A percentile compares a stretch with the other conserved stretches of the same genome.
These are phyloP conservation scores for Coptodon rendalli DNA, from an alignment of 2,113 vertebrate species.

Conservation along the genomic window DNA sequence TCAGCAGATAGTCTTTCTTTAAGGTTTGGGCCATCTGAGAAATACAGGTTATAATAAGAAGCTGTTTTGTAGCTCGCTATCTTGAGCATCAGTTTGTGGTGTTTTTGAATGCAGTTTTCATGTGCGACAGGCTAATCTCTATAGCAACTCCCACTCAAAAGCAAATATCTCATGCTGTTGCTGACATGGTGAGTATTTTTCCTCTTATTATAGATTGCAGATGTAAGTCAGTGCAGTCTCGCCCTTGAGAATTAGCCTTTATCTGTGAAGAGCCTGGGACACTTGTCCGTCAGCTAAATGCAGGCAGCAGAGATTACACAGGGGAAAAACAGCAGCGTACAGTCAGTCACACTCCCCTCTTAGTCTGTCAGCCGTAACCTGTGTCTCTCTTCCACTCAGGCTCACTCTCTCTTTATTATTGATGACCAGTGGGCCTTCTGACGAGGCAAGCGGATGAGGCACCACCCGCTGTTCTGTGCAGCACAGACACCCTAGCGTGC, in stretches of 20 bases:
- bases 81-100: not conserved
- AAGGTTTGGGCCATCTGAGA: not conserved
- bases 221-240: slow-evolving; percentile 12
- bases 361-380: not conserved
- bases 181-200: not conserved
- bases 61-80: not conserved
- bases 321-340: not conserved
- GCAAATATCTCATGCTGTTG: not conserved
- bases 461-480: not conserved
- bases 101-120: not conserved
- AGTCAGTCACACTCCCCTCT: not conserved
- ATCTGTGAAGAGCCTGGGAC: not conserved
- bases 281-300: not conserved
- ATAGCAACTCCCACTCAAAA: not conserved
- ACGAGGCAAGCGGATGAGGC: not conserved
- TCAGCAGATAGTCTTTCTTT: not conserved
- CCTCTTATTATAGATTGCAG: not conserved
- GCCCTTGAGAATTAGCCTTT: slow-evolving; percentile 36
- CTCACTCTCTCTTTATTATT: slow-evolving; percentile 44
- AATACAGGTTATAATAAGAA: not conserved
- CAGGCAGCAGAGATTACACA: not conserved
- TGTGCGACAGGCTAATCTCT: slow-evolving; percentile 5
- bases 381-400: not conserved
- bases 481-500: not conserved
- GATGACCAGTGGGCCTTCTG: slow-evolving; percentile 40